Base-by-base conservation (phyloP, 2,113 vertebrate species). In the Pluvianellus socialis region DNA sequence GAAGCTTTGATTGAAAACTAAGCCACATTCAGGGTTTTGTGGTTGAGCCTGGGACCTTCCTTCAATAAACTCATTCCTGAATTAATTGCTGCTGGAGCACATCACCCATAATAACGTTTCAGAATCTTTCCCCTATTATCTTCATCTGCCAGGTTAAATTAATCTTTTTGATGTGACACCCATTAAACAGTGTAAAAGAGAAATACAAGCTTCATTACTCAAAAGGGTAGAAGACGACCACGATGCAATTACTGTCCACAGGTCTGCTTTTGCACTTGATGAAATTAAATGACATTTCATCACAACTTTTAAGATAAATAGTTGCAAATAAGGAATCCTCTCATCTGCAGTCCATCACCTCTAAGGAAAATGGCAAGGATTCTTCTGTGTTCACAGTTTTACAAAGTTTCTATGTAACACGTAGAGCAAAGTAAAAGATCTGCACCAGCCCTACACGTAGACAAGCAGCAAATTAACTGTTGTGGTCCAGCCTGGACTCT, bases 11-110 rank as follows among this genome's bases (percentile, higher is more conserved):
- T 61, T 76, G 92, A 96, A 91, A 95, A 56, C 62, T 70, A 76
- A 79, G 61, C 40, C 59, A 65, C 9, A 27, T 70, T 61, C 32
- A 73, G 53, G 47, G 56, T 32, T 93, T 75, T 85, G 72, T 53
- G 67, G 35, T 52, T 75, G 55, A 93, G 79, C 55, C 53, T 53
- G 33, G 44, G 55, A 91, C 30, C 40, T 88, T 74, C 63, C 53
- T 94, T 91, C 62, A 79, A 79, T 85, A 89, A 96, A 95, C 56
- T 85, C 21, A 55, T 85, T 89, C 52, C 76, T 63, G 63, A 89
- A 92, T 85, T 82, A 96, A 91, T 82, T 91, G 85, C 67, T 79
- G 50, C 73, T 92, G 47, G 42, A 97, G 73, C 44, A 96, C 63
- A 91, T 95, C 80, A 80, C 55, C 35, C 52, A 8, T 59, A 58